Base-by-base conservation (phyloP, 1,140 invertebrate species). In the Dendrolimus kikuchii region DNA sequence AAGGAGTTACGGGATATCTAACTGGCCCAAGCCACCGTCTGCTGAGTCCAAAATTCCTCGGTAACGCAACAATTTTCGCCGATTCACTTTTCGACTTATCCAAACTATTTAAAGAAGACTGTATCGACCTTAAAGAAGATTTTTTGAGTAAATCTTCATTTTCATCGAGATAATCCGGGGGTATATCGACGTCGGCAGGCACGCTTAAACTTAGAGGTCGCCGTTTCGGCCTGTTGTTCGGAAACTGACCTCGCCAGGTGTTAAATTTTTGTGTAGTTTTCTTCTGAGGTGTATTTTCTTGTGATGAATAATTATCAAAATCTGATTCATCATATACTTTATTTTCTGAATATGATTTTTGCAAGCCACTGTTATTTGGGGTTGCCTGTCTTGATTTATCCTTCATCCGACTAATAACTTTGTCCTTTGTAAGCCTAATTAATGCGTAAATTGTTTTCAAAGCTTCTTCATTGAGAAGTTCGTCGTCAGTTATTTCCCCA, bases 1-100 rank as follows among this genome's bases (percentile, higher is more conserved):
- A 88, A 23, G 90, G 90, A 46, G 90, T 91, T 5, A 90, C 90
- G n/a, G 90, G 90, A 69, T 91, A 91, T 52, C 83, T 76, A 0
- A 90, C 88, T 38, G 89, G 89, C 0, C 90, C 90, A 10, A 86
- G 59, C 89, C 89, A 91, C 57, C 85, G 86, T 59, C 90, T 76
- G 49, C 89, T 87, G 0, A 90, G 59, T 5, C 87, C 89, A 60
- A 88, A 84, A 64, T 88, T 90, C 49, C 89, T 77, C 5, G 89
- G 89, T 44, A 90, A 62, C 6, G 89, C 84, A 37, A 90, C 81
- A 50, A 68, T 75, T 46, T 81, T 82, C 4, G 59, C 58, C 5
- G 67, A 80, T 56, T 59, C 60, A 59, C 74, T 78, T 49, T 77
- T 83, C 6, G 77, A 81, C 51, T 78, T 82, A 53, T 85, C 81